Evolutionary conservation across 2,797 vertebrate species (phyloP), one percentile per base, ranked within the genome.

Genomic region (Gadopsis bispinosus): DNA sequence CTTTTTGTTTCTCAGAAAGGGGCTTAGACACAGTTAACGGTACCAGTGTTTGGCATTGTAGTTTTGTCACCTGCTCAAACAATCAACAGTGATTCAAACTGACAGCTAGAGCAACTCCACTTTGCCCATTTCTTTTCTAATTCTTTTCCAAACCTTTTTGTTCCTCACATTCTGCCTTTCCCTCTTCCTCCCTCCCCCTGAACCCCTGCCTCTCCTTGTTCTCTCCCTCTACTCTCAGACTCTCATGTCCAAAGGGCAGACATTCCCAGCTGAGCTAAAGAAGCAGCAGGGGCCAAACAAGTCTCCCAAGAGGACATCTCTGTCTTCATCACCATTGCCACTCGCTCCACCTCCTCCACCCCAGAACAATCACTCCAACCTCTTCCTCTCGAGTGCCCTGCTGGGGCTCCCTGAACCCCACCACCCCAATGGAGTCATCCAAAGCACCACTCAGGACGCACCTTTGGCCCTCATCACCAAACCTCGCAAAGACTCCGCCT

Each of bases 381-480:
- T 97, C 90, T 97, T 99, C 93, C 96, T 99, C 90, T 96, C 97
- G 85, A 98, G 97, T 90, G 96, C 97, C 94, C 96, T 99, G 94
- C 95, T 99, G 94, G 97, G 96, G 88, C 96, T 98, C 90, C 90
- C 93, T 39, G 91, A 93, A 89, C 94, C 93, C 54, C 96, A 96
- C 84, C 97, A 97, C 93, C 96, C 96, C 89, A 99, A 99, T 83
- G 98, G 98, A 93, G 95, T 98, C 90, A 97, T 97, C 96, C 98
- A 98, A 91, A 98, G 96, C 88, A 96, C 97, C 94, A 96, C 98
- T 95, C 98, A 99, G 95, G 98, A 99, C 89, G 95, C 96, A 91
- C 98, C 98, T 86, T 93, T 99, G 92, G 97, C 97, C 89, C 97
- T 99, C 91, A 99, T 97, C 89, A 97, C 96, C 91, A 99, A 99